Evolutionary conservation across 2,113 vertebrate species (phyloP).

Genomic region (Dasypus novemcinctus): DNA sequence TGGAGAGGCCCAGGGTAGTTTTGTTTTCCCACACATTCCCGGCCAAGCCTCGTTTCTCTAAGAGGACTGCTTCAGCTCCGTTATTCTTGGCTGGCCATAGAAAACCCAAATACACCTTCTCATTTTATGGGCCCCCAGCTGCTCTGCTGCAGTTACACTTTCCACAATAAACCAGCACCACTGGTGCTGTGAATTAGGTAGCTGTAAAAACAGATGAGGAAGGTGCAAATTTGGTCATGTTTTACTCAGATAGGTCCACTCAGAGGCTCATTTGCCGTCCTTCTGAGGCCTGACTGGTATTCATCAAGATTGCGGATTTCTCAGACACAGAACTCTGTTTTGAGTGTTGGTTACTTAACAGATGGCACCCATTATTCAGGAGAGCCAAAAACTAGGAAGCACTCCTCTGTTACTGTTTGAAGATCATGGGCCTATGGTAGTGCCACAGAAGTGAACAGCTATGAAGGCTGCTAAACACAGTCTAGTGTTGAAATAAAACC

Average conservation of each 20-base stretch:
- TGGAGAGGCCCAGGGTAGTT: conserved; percentile 6
- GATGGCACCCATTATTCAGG: not conserved
- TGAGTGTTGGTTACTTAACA: not conserved
- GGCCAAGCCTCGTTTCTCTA: not conserved
- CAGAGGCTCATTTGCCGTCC: not conserved
- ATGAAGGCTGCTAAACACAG: not conserved
- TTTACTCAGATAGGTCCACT: conserved; percentile 33
- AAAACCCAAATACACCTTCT: not conserved
- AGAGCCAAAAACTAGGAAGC: not conserved
- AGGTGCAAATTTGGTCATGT: conserved; percentile 51
- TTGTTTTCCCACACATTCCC: conserved; percentile 52
- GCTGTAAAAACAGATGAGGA: conserved; percentile 49
- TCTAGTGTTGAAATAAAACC: not conserved
- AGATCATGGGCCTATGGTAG: not conserved
- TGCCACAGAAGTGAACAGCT: not conserved
- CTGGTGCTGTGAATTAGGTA: conserved; percentile 7
- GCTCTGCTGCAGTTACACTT: conserved; percentile 2
- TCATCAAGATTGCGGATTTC: conserved; percentile 30
- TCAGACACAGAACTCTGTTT: not conserved
- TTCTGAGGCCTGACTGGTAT: not conserved
- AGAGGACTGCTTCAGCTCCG: conserved; percentile 1
- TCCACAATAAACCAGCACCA: not conserved
- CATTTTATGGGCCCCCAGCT: conserved; percentile 25
- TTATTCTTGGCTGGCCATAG: conserved; percentile 42
- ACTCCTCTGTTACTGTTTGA: not conserved